Evolutionary conservation across 2,888 invertebrate genomes (phyloP), one percentile per base, ranked within the genome.

Genomic region (Tipula lateralis): DNA sequence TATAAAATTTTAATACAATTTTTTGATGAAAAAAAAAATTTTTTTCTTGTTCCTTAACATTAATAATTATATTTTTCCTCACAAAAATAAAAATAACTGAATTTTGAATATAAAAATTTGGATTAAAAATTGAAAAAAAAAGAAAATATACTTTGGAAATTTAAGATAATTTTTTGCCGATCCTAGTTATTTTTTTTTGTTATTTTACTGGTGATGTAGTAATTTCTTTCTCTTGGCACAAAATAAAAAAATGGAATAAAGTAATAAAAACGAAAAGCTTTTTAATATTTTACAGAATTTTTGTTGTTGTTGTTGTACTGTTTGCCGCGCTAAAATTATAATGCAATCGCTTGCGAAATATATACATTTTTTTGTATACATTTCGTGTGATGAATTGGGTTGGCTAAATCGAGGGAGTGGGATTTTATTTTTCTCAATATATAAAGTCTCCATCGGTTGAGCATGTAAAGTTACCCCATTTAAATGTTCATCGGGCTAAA

Each of bases 41-140:
- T 66, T 66, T 66, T 66, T n/a, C n/a, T 66, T 66, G 66, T 66
- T 66, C 66, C 66, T 66, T 66, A 66, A 66, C 66, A 66, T 66
- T 66, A 66, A 66, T 66, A 66, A 66, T 66, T 66, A 66, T 66
- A n/a, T 66, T 66, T 66, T 66, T 66, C 24, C 66, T 66, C 66
- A 24, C 66, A 66, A 66, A 66, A 24, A 66, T 66, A 66, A 66
- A 66, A 66, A 66, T 66, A 66, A 66, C 66, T 50, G 66, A 66
- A 66, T 66, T 66, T 24, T 66, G 24, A 66, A 66, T 66, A 66
- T 66, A 66, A 66, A 66, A 66, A 66, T 66, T 66, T 66, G 66
- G 66, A 66, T 66, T 66, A 66, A 66, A 66, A 66, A 66, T 66
- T 66, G 66, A 66, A 66, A 66, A 66, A 66, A 66, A 24, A 66